Evolutionary conservation across 2,888 invertebrate species (phyloP), one percentile per base, ranked within the genome.

Genomic region (Amblyteles armatorius): DNA sequence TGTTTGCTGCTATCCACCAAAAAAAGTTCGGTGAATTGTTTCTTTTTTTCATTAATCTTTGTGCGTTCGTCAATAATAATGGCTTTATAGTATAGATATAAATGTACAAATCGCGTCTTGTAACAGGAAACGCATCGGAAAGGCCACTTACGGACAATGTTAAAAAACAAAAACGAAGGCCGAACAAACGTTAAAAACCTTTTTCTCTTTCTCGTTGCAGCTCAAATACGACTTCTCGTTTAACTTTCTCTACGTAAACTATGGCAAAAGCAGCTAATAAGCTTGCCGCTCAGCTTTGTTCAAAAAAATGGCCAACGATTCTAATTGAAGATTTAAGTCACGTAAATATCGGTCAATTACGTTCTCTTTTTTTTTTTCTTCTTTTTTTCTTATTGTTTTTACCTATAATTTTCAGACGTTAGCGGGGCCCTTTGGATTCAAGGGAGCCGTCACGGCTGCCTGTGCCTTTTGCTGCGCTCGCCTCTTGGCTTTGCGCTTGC

Each of bases 351-450:
- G 48, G 33, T 77, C 33, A 19, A 5, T 60, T 60, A 60, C 60
- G 33, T 60, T 19, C 19, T n/a, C 33, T 16, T 71, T 77, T 29
- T 16, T 29, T 44, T 72, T 29, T 26, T 55, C 33, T 65, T 69
- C 68, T 67, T 77, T 60, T 74, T 52, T 60, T 40, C 19, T 19
- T 48, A 1, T 9, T 9, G 7, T n/a, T 22, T 36, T 40, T 33
- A 44, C 16, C 72, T 67, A 65, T 11, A 22, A 13, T 13, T 65
- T 4, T 88, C 88, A 93, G 63, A 91, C 91, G 9, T 88, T 88
- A 11, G 90, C 90, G 7, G 82, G 77, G 3, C 77, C 78, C 83
- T 91, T 92, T 5, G 92, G 91, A 84, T 92, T 92, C 3, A 93
- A 88, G 0, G 93, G 92, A 22, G 91, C 90, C 1, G 89, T 87